A percentile compares a stretch with the other conserved stretches of the same genome.
These are phyloP conservation scores for Thalpophila matura DNA, from an alignment of 2,888 invertebrate species.

Conservation along the genomic window DNA sequence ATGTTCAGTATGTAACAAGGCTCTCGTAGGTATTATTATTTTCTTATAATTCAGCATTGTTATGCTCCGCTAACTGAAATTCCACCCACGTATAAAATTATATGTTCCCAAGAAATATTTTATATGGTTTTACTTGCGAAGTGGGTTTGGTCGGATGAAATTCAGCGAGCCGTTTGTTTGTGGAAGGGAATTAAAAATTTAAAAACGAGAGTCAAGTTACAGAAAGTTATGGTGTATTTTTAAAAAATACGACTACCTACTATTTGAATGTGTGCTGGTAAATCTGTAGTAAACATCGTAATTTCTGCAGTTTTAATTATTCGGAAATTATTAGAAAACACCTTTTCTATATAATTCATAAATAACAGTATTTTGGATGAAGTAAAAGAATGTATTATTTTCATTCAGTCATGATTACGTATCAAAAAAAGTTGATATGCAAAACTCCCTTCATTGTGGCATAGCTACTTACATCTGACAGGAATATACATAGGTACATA, in stretches of 20 bases:
- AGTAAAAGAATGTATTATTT: too few species aligned
- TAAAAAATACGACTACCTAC: neutral
- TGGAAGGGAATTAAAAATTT: conserved; percentile 25
- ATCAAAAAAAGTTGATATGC: too few species aligned
- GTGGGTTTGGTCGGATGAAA: conserved; percentile 24
- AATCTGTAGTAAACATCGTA: neutral
- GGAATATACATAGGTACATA: too few species aligned
- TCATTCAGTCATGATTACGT: too few species aligned
- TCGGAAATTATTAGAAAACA: too few species aligned
- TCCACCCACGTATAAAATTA: conserved; percentile 74
- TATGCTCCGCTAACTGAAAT: conserved; percentile 67
- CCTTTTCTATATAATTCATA: too few species aligned
- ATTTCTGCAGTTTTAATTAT: too few species aligned
- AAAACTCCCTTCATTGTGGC: too few species aligned
- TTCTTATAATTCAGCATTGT: conserved; percentile 65
- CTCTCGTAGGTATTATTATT: conserved; percentile 60
- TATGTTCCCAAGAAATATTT: conserved; percentile 64
- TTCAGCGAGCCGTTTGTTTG: conserved; percentile 30
- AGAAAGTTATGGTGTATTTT: neutral
- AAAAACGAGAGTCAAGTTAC: conserved; percentile 10
- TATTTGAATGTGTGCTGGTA: too few species aligned
- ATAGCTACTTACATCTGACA: too few species aligned
- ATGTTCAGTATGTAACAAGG: conserved; percentile 16
- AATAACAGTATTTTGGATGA: too few species aligned
- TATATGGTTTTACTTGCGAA: conserved; percentile 50